Evolutionary conservation across 1,140 invertebrate species (phyloP).

Genomic region (Aphis gossypii): DNA sequence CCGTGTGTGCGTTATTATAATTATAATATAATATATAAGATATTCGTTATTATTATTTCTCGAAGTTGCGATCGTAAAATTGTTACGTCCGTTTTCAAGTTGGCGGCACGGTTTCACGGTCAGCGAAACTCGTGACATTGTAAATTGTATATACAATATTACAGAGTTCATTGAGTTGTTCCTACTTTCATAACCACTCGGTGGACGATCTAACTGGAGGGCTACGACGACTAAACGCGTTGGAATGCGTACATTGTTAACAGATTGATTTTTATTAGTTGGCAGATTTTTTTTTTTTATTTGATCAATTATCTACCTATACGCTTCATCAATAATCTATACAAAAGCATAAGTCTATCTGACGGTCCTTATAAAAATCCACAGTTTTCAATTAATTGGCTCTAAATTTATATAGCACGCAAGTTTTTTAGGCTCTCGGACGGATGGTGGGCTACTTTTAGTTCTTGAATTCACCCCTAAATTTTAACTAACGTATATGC

Average conservation of each 20-base stretch:
- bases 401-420: not conserved
- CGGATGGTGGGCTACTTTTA: not conserved
- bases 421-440: not conserved
- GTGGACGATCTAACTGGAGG: not conserved
- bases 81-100: not conserved
- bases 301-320: not conserved
- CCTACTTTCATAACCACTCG: slow-evolving; percentile 33
- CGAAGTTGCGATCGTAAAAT: not conserved
- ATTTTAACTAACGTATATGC: not conserved
- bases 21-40: not conserved
- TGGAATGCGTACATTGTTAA: not conserved
- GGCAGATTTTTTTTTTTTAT: not conserved
- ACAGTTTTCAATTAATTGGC: not conserved
- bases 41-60: not conserved
- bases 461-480: not conserved
- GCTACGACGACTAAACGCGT: not conserved
- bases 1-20: not conserved
- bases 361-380: not conserved
- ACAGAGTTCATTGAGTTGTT: slow-evolving; percentile 33
- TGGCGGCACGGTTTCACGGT: slow-evolving; percentile 3
- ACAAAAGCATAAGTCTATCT: not conserved
- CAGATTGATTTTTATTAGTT: not conserved
- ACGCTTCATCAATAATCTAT: not conserved
- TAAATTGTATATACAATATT: not conserved
- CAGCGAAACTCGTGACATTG: slow-evolving; percentile 30